Conservation (phyloP, 2,797 vertebrate genomes). For the Picus viridis region DNA sequence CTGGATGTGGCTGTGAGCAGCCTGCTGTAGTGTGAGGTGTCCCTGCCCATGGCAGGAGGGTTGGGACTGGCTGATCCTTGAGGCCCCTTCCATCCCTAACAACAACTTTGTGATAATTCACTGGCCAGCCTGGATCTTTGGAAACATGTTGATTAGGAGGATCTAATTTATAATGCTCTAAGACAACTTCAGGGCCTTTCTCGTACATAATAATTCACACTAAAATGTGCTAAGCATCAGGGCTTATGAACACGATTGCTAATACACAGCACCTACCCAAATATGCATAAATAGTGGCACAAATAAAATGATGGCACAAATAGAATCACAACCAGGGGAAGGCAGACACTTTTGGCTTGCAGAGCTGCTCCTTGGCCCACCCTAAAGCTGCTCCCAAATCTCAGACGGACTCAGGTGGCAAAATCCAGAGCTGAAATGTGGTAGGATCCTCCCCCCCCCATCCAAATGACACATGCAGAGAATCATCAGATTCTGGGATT, state of each 20-base stretch:
- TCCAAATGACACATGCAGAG: not conserved
- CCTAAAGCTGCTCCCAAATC: conserved; percentile 17
- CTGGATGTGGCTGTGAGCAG: too few species aligned
- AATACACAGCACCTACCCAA: conserved; percentile 12
- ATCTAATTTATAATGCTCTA: conserved; percentile 40
- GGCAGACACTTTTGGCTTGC: not conserved
- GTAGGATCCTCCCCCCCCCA: not conserved
- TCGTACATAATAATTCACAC: conserved; percentile 18
- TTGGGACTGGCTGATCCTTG: too few species aligned
- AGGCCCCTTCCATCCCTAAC: too few species aligned
- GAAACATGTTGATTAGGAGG: conserved; percentile 13
- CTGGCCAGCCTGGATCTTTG: not conserved
- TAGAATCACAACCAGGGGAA: not conserved
- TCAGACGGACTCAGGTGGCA: not conserved
- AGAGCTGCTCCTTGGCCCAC: not conserved
- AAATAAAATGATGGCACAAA: too few species aligned
- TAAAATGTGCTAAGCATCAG: conserved; percentile 34
- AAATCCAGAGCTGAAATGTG: not conserved
- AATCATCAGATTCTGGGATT: not conserved
- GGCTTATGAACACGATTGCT: conserved; percentile 34
- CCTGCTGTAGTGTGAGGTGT: too few species aligned
- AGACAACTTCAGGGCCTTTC: conserved; percentile 21
- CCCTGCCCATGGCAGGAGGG: too few species aligned
- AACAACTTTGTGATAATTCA: not conserved
- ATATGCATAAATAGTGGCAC: conserved; percentile 37